Evolutionary conservation across 2,888 invertebrate species (phyloP).

Genomic region (Steinernema carpocapsae): DNA sequence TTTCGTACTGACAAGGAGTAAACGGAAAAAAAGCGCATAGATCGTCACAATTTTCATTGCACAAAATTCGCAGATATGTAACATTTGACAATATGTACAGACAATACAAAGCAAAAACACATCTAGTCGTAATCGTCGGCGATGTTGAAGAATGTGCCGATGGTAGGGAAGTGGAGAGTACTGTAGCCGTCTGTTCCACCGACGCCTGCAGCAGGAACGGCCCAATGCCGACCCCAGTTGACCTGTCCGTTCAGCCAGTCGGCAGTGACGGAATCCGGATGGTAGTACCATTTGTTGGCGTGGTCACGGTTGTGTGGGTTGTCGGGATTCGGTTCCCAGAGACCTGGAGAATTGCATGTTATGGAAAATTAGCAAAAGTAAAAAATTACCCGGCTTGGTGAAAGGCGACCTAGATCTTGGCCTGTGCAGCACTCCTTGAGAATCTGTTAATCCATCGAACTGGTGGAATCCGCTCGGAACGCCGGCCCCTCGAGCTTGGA

Average conservation of each 20-base stretch:
- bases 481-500: constrained; percentile 28
- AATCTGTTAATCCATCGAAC: constrained; percentile 39
- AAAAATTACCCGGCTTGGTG: constrained; percentile 55
- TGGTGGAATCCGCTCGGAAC: constrained; percentile 28
- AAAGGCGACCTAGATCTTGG: constrained; percentile 60
- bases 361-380: neutral
- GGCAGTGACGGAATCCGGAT: constrained; percentile 54
- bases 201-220: constrained; percentile 61
- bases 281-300: constrained; percentile 62
- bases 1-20: no score
- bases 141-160: constrained; percentile 63
- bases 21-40: no score
- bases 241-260: constrained; percentile 65
- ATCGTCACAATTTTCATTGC: no score
- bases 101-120: neutral
- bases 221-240: constrained; percentile 60
- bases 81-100: neutral
- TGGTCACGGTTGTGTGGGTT: constrained; percentile 63
- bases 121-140: constrained; percentile 63
- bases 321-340: constrained; percentile 64
- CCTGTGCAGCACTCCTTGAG: constrained; percentile 55
- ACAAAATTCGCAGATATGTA: no score
- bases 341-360: constrained; percentile 39
- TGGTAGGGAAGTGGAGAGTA: constrained; percentile 59
- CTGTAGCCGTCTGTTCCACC: constrained; percentile 63